A percentile compares a stretch with the other conserved stretches of the same genome.
Conservation (phyloP, 1,140 invertebrate genomes). For the Hestina assimilis region DNA sequence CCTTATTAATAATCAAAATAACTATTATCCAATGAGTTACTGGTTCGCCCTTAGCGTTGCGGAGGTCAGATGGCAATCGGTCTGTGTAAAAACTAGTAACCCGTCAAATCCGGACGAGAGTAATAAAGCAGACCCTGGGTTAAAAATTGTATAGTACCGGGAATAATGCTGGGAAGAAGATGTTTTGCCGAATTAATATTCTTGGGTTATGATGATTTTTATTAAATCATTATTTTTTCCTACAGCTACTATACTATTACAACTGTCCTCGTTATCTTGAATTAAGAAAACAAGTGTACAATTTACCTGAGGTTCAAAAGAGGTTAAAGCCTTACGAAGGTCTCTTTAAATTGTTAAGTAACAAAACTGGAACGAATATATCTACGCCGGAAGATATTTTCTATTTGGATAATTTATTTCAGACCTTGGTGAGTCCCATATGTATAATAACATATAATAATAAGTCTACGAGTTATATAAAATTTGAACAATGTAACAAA, state of each 20-base stretch:
- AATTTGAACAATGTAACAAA: too few species aligned
- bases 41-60: too few species aligned
- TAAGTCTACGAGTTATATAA: not conserved
- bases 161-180: too few species aligned
- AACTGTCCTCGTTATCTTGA: conserved; percentile 75
- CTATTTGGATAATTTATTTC: conserved; percentile 76
- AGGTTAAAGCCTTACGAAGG: conserved; percentile 50
- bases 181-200: too few species aligned
- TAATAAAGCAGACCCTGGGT: too few species aligned
- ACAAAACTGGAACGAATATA: conserved; percentile 64
- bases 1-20: too few species aligned
- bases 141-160: too few species aligned
- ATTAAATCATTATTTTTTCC: conserved; percentile 31
- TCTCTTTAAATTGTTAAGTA: conserved; percentile 58
- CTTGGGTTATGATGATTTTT: too few species aligned
- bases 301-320: conserved; percentile 50
- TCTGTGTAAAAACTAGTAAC: too few species aligned
- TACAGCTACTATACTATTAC: conserved; percentile 75
- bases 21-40: too few species aligned
- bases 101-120: too few species aligned
- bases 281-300: conserved; percentile 66
- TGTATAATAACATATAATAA: not conserved
- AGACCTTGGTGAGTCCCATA: conserved; percentile 64
- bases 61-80: too few species aligned
- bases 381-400: conserved; percentile 72